Evolutionary conservation across 2,888 invertebrate species (phyloP).

Genomic region (Tachina fera): DNA sequence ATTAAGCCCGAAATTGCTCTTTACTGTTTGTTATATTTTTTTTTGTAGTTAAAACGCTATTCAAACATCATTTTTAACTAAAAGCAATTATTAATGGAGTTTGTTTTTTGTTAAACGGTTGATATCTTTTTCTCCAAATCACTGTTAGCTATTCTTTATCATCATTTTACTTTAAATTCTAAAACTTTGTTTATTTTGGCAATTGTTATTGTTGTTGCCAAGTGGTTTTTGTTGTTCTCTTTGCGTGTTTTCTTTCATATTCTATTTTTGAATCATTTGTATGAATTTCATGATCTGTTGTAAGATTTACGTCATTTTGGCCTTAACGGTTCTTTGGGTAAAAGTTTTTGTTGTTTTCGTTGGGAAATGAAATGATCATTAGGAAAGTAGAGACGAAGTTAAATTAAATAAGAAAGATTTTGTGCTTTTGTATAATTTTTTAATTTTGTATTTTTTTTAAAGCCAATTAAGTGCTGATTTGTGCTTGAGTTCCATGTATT

Average conservation of each 20-base stretch:
- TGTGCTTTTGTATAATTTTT: background rate
- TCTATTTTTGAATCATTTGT: constrained; percentile 32
- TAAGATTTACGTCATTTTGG: constrained; percentile 77
- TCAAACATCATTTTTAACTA: constrained; percentile 15
- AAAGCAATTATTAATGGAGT: constrained; percentile 20
- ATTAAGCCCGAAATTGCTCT: too few relatives aligned
- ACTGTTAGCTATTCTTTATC: constrained; percentile 1
- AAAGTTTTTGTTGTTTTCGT: constrained; percentile 22
- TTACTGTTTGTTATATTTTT: background rate
- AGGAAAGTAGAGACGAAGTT: constrained; percentile 44
- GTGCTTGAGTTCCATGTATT: background rate
- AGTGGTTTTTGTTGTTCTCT: constrained; percentile 1
- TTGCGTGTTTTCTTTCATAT: background rate
- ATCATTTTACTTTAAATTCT: constrained; percentile 15
- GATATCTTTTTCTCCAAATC: constrained; percentile 2
- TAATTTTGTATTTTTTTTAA: constrained; percentile 34
- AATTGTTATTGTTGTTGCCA: constrained; percentile 67
- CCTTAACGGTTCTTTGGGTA: constrained; percentile 74
- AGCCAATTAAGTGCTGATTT: constrained; percentile 28
- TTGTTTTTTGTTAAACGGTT: background rate
- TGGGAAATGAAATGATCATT: constrained; percentile 2
- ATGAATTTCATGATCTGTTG: constrained; percentile 74
- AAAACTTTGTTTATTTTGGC: constrained; percentile 27
- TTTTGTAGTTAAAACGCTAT: background rate
- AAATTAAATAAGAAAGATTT: background rate